phyloP scores from a whole-genome alignment of 2,797 vertebrate species.

The Numenius phaeopus region DNA sequence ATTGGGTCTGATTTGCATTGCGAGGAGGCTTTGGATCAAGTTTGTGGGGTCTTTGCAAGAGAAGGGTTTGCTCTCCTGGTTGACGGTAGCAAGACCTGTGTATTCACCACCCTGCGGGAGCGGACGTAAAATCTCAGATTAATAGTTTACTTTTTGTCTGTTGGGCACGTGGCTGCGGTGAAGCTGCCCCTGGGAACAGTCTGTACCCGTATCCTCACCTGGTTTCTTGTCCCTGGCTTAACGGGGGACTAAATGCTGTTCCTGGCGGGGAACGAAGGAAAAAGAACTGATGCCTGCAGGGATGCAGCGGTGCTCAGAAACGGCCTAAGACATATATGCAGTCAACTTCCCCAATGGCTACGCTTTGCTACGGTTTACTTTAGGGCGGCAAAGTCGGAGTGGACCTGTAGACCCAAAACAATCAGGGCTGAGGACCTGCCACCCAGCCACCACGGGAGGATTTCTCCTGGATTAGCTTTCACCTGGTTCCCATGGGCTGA shows the following conservation, averaged over 20 bases:
- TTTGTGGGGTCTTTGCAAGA: not conserved
- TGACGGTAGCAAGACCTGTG: fast-evolving
- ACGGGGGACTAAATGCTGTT: not conserved
- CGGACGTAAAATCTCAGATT: not conserved
- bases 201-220: not conserved
- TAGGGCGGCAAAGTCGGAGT: not conserved
- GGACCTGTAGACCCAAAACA: not conserved
- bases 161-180: not conserved
- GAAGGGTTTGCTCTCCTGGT: not conserved
- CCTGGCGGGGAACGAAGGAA: not conserved
- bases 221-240: not conserved
- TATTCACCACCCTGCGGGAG: not conserved
- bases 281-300: not conserved
- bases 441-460: not conserved
- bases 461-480: not conserved
- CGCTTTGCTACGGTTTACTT: not conserved
- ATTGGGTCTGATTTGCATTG: not conserved
- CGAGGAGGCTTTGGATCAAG: not conserved
- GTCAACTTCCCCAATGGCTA: not conserved
- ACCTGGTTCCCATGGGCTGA: not conserved
- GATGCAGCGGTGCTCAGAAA: not conserved
- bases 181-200: not conserved
- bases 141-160: not conserved
- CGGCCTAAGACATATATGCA: not conserved
- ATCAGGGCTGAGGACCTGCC: not conserved